Conservation (phyloP, 2,888 invertebrate species). For the Hybos culiciformis region DNA sequence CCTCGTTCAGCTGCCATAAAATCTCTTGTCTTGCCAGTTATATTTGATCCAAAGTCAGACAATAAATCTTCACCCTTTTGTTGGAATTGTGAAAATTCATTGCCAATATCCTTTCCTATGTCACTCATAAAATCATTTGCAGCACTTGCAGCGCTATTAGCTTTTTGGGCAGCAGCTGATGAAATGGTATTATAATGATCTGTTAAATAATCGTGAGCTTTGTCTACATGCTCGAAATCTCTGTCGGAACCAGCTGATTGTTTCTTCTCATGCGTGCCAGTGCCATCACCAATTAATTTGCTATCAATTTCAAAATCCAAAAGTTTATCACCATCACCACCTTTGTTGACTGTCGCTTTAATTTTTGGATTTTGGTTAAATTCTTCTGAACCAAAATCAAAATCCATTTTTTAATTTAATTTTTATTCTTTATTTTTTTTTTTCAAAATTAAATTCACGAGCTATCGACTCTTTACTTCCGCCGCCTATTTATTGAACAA, state of each 20-base stretch:
- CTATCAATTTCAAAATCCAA: background rate
- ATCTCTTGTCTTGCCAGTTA: constrained; percentile 8
- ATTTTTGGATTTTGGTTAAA: too few species aligned
- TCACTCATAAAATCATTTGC: constrained; percentile 8
- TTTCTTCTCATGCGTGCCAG: constrained; percentile 6
- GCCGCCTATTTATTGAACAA: too few species aligned
- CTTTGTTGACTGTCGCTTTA: too few species aligned
- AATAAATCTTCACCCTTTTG: constrained; percentile 5
- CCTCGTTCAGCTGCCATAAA: constrained; percentile 12
- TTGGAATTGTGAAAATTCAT: constrained; percentile 4
- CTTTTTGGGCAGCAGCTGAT: too few species aligned
- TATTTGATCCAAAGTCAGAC: constrained; percentile 7
- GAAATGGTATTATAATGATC: background rate
- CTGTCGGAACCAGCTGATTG: too few species aligned
- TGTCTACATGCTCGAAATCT: constrained; percentile 16
- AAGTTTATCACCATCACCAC: background rate
- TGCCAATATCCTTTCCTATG: constrained; percentile 4
- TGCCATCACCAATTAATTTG: constrained; percentile 1
- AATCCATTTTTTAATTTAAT: too few species aligned
- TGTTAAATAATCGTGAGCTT: too few species aligned
- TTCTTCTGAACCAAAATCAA: too few species aligned
- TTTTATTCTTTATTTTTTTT: too few species aligned
- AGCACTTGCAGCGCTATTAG: background rate
- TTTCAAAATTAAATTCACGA: too few species aligned
- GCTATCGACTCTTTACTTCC: too few species aligned